A percentile compares a stretch with the other conserved stretches of the same genome.
Conservation (phyloP, 1,140 invertebrate species). For the Apis cerana region DNA sequence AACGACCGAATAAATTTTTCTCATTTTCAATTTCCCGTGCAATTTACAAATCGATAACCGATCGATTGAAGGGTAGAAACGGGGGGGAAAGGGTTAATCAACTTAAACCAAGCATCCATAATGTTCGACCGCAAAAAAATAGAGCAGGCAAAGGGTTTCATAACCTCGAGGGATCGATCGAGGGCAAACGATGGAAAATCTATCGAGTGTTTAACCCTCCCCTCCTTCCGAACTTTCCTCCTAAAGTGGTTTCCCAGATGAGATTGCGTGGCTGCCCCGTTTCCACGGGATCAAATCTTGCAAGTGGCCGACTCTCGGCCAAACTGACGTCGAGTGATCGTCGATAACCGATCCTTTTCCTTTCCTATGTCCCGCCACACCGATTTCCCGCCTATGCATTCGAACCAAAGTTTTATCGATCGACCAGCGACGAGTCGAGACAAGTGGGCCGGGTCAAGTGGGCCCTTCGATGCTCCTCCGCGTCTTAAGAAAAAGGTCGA, state of each 20-base stretch:
- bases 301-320: slow-evolving; percentile 15
- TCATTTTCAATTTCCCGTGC: too few relatives aligned
- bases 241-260: slow-evolving; percentile 7
- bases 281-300: slow-evolving; percentile 23
- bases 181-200: background rate
- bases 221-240: too few relatives aligned
- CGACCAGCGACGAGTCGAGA: background rate
- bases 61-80: background rate
- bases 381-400: slow-evolving; percentile 5
- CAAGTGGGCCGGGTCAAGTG: too few relatives aligned
- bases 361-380: background rate
- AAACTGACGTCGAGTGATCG: slow-evolving; percentile 31
- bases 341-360: slow-evolving; percentile 27
- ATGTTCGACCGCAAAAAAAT: background rate
- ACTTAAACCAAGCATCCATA: background rate
- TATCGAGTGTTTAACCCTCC: background rate
- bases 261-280: slow-evolving; percentile 16
- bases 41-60: background rate
- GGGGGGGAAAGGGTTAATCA: background rate
- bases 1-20: too few relatives aligned
- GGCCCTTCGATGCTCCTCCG: background rate
- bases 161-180: background rate
- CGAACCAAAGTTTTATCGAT: background rate
- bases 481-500: background rate
- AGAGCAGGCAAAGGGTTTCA: background rate